Base-by-base conservation (phyloP, 2,797 vertebrate genomes). In the Sebastes cheni region DNA sequence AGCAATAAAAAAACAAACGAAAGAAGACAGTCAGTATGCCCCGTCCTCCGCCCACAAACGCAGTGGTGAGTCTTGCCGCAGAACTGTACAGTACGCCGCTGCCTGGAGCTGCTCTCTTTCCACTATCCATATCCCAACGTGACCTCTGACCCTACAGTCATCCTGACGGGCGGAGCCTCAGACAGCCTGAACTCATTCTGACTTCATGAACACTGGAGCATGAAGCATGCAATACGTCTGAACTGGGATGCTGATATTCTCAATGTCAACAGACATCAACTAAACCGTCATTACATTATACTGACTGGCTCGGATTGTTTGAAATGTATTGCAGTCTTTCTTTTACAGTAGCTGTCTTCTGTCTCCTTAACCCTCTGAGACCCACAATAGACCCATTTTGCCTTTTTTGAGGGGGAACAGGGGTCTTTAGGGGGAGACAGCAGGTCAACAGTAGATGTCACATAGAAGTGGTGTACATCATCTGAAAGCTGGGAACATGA, bases 81-180 rank as follows among this genome's bases (percentile, higher is more conserved):
- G 69, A 50, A 36, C 59, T 67, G 75, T 64, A 66, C 42, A 12
- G 75, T 72, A 70, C 32, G 11, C 74, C 13, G 66, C 75, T 77
- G 83, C 81, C 69, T 36, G 32, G 59, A 82, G 76, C 77, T 39
- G 67, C 73, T 81, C 67, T 73, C 55, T 10, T 65, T 84, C 72
- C 73, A 66, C 79, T 54, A 74, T 76, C 71, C 74, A 27, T 79
- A 80, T 81, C 72, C 82, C 62, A 77, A 30, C 60, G 16, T 89
- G 83, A 86, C 77, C 89, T 81, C 29, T 89, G 92, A 93, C 90
- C 92, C 52, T 27, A 27, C 65, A 81, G 75, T 82, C 78, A 61
- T 79, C 56, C 64, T 87, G 89, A 89, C 75, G 56, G 79, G 71
- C 72, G 18, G 54, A 87, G 74, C 36, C 70, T 81, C 84, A 88